A percentile compares a stretch with the other conserved stretches of the same genome.
phyloP scores from a whole-genome alignment of 2,888 invertebrate species.

The Tipula lateralis region DNA sequence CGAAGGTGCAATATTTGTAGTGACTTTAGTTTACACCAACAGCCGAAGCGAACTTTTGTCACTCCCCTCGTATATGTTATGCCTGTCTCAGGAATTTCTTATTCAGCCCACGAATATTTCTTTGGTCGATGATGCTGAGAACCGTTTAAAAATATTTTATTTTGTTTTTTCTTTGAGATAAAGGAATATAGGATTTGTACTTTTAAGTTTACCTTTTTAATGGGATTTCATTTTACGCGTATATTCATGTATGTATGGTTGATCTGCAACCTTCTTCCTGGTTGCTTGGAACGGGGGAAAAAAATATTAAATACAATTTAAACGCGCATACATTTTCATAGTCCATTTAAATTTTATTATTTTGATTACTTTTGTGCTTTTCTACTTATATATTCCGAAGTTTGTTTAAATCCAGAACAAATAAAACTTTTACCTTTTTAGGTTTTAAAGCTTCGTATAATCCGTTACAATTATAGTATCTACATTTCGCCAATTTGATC shows the following conservation, averaged over 20 bases:
- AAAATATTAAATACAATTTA: not conserved
- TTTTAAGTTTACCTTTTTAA: slow-evolving; percentile 9
- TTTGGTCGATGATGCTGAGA: not conserved
- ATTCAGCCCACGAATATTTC: not conserved
- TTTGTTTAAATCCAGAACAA: not conserved
- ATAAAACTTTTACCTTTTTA: not conserved
- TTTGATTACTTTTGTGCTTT: not conserved
- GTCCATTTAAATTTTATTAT: slow-evolving; percentile 19
- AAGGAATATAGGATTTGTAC: not conserved
- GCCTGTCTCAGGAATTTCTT: not conserved
- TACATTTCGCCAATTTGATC: not conserved
- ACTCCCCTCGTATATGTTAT: not conserved
- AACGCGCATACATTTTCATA: not conserved
- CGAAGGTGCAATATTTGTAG: too few relatives aligned
- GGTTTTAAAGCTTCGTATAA: not conserved
- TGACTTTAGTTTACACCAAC: too few relatives aligned
- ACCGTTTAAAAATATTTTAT: not conserved
- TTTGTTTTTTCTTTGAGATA: not conserved
- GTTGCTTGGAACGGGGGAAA: not conserved
- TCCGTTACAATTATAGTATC: not conserved
- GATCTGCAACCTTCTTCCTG: not conserved
- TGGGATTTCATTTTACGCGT: not conserved
- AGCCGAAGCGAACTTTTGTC: too few relatives aligned
- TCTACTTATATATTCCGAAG: not conserved
- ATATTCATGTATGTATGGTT: not conserved